Base-by-base conservation (phyloP, 2,113 vertebrate species). In the Rhagologus leucostigma region DNA sequence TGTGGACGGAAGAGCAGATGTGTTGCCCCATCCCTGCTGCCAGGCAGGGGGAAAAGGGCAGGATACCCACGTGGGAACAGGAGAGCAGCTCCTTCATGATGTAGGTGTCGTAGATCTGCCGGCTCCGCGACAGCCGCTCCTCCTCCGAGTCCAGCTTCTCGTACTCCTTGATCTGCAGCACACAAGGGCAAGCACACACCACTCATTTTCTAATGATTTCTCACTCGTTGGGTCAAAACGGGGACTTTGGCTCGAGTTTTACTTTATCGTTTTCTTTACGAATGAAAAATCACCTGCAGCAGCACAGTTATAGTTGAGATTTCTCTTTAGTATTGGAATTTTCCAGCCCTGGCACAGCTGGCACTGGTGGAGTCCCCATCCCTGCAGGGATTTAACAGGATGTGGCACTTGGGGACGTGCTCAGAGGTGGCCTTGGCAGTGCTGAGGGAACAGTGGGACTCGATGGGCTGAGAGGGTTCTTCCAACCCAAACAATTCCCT, bases 81-180 rank as follows among this genome's bases (percentile, higher is more conserved):
- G 99, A 99, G 33, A 99, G 99, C 17, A 99, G 98, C 97, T 99
- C 99, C 98, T 99, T 99, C 99, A 99, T 99, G 90, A 99, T 99
- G 96, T 99, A 99, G 8, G 98, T 98, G 64, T 99, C 99, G 4
- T 99, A 99, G 67, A 99, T 99, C 94, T 99, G 99, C 32, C 99
- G 98, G 93, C 99, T 99, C 52, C 99, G 97, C 80, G 94, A 97
- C 78, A 99, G 92, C 26, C 99, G 97, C 60, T 99, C 99, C 47
- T 99, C 99, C 93, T 99, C 99, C 0, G 98, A 99, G 93, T 99
- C 99, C 95, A 99, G 97, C 87, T 99, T 99, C 96, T 99, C 99
- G 1, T 99, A 99, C 56, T 99, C 99, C 95, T 98, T 99, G 93
- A 99, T 99, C 99, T 99, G 96, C 49, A 94, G 87, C 4, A 47